These are phyloP conservation scores for Hydra vulgaris DNA, from an alignment of 30 jellyfish, hydroid and myxozoan species.

Conservation along the genomic window DNA sequence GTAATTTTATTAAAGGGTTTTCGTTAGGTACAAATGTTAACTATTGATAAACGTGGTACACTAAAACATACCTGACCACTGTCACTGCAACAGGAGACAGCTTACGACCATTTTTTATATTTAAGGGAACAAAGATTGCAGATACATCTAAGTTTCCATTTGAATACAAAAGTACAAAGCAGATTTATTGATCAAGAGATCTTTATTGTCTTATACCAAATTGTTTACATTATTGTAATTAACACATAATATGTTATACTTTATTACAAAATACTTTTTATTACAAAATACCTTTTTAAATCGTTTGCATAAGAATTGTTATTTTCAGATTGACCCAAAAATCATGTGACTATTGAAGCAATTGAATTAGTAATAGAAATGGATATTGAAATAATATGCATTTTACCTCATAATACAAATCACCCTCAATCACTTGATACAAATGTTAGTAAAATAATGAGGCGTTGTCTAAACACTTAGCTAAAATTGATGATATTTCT, in stretches of 20 bases:
- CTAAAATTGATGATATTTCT: not conserved
- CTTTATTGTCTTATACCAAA: not conserved
- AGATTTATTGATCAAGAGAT: not conserved
- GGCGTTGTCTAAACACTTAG: not conserved
- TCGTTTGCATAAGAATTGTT: not conserved
- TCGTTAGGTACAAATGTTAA: not conserved
- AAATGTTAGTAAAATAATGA: not conserved
- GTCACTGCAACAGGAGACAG: no score
- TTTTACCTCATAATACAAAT: not conserved
- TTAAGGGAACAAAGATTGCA: not conserved
- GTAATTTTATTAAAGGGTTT: not conserved
- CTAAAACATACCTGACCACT: not conserved
- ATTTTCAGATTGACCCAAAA: not conserved
- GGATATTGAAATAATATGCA: not conserved
- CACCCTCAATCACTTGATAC: not conserved
- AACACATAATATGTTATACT: no score
- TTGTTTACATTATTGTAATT: no score
- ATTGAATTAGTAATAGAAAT: not conserved
- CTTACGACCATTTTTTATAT: not conserved
- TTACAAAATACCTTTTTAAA: not conserved
- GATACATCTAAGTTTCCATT: not conserved
- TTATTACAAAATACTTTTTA: no score
- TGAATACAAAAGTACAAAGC: not conserved
- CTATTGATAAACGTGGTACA: not conserved
- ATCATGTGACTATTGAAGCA: not conserved